These are phyloP conservation scores for Spilosoma lubricipeda DNA, from an alignment of 2,888 invertebrate genomes.

Conservation along the genomic window DNA sequence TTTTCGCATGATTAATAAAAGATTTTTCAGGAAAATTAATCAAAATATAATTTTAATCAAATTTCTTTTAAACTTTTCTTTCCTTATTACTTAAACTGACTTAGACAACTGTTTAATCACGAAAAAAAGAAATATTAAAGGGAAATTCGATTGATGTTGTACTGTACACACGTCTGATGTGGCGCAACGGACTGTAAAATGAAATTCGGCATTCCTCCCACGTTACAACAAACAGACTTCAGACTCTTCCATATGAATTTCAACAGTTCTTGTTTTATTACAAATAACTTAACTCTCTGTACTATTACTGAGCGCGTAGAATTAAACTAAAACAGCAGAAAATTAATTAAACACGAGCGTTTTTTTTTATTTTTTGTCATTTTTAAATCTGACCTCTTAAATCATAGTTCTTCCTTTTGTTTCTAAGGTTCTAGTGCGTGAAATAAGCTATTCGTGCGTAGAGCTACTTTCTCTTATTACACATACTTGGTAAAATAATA, in stretches of 20 bases:
- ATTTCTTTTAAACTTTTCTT: neutral
- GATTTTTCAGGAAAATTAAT: neutral
- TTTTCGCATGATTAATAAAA: neutral
- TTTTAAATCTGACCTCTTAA: slow-evolving; percentile 37
- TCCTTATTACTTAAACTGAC: neutral
- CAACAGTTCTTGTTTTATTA: slow-evolving; percentile 24
- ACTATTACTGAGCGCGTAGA: slow-evolving; percentile 29
- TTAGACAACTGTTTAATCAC: neutral
- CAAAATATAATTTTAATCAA: neutral
- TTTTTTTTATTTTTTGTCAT: slow-evolving; percentile 50
- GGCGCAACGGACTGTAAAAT: slow-evolving; percentile 7
- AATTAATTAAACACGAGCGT: slow-evolving; percentile 44
- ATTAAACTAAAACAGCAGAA: slow-evolving; percentile 47
- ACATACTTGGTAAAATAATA: no score
- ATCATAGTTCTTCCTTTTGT: slow-evolving; percentile 35
- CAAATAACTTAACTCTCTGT: slow-evolving; percentile 23
- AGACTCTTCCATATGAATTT: slow-evolving; percentile 22
- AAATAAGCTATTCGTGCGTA: neutral
- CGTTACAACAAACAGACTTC: slow-evolving; percentile 17
- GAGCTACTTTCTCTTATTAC: no score
- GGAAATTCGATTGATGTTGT: slow-evolving; percentile 9
- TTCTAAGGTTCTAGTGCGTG: neutral
- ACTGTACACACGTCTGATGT: slow-evolving; percentile 6
- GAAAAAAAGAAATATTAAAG: slow-evolving; percentile 8
- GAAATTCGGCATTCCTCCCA: slow-evolving; percentile 9